Evolutionary conservation across 1,140 invertebrate species (phyloP).

Genomic region (Sitobion miscanthi): DNA sequence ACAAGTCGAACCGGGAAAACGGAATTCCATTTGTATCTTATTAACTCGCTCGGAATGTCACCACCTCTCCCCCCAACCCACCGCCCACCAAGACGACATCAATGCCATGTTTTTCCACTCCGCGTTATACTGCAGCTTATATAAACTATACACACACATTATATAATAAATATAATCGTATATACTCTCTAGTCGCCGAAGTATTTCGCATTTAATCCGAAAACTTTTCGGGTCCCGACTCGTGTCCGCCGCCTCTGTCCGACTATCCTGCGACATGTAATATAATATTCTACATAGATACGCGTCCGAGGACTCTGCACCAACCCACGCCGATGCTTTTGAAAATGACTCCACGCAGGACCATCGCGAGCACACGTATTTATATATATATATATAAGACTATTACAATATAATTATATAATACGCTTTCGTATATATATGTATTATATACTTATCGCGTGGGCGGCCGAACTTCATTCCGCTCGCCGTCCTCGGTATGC

Average conservation of each 20-base stretch:
- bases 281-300: neutral
- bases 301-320: neutral
- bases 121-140: neutral
- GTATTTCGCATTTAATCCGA: neutral
- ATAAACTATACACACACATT: neutral
- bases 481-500: too few relatives aligned
- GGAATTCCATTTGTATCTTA: conserved; percentile 7
- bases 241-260: too few relatives aligned
- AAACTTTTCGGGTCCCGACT: neutral
- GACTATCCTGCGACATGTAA: neutral
- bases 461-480: neutral
- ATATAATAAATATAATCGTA: neutral
- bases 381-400: too few relatives aligned
- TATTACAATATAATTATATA: neutral
- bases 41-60: neutral
- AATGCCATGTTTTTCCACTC: neutral
- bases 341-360: neutral
- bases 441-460: neutral
- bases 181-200: neutral
- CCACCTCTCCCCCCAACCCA: neutral
- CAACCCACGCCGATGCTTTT: neutral
- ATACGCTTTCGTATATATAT: neutral
- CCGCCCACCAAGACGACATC: neutral
- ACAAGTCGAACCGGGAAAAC: neutral
- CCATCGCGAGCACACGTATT: too few relatives aligned